Base-by-base conservation (phyloP, 2,797 vertebrate species). In the Microctenopoma steveboyesi region DNA sequence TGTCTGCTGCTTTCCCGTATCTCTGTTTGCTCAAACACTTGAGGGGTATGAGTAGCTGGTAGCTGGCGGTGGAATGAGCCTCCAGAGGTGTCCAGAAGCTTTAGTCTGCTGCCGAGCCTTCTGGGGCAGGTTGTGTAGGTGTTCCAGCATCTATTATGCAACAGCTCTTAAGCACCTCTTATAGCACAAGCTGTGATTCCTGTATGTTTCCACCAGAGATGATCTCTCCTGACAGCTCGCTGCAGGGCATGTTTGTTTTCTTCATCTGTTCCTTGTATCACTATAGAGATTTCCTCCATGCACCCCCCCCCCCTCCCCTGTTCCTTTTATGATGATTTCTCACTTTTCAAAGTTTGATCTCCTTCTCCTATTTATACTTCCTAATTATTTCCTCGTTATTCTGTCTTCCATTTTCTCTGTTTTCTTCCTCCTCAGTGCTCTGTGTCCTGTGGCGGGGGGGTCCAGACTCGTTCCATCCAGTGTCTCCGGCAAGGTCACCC, bases 391-490 rank as follows among this genome's bases (percentile, higher is more conserved):
- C 15, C 39, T 16, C 50, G 52, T 72, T 40, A 2, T 37, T 58
- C 39, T 43, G 28, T 33, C 18, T 58, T 18, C 45, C n/a, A 53
- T 47, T 46, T 68, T 61, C 39, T 40, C 49, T 16, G 15, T 28
- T 46, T 63, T n/a, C 13, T 28, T n/a, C 6, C 51, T 50, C 61
- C 52, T 4, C 87, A 98, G 97, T 98, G 97, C 81, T 95, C 97
- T 0, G 97, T 99, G 52, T 97, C 95, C 9, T 99, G 98, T 10
- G 98, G 98, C 0, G 98, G 98, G n/a, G 98, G 98, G 1, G 95
- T 98, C 43, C 97, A 99, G 87, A 94, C 89, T 0, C 94, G 98
- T 25, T 91, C 85, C 0, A 93, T 96, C 50, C 97, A 97, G 86
- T 99, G 98, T 84, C 92, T 97, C 43, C 93, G 92, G 56, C 96